phyloP scores from a whole-genome alignment of 2,888 invertebrate genomes.

The Buathra laborator region DNA sequence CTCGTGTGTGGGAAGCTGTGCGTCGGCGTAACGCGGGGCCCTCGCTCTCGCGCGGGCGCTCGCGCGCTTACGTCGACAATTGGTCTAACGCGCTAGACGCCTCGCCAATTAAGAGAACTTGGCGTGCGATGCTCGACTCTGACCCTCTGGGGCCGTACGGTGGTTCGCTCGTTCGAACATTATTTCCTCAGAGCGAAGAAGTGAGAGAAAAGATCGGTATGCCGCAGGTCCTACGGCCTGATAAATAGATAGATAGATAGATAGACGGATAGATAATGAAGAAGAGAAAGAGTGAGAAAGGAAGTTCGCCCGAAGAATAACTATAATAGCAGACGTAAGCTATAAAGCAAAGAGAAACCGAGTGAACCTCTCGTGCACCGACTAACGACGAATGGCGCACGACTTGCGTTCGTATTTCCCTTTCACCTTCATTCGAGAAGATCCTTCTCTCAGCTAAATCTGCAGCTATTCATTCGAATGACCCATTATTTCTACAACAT shows the following conservation, averaged over 20 bases:
- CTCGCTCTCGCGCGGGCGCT: slow-evolving; percentile 53
- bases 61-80: slow-evolving; percentile 75
- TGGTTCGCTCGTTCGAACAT: slow-evolving; percentile 44
- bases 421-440: slow-evolving; percentile 68
- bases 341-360: slow-evolving; percentile 64
- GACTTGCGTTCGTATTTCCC: slow-evolving; percentile 57
- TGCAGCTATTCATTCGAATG: slow-evolving; percentile 61
- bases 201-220: slow-evolving; percentile 18
- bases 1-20: slow-evolving; percentile 77
- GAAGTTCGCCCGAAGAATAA: slow-evolving; percentile 50
- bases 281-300: slow-evolving; percentile 48
- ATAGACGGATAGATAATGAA: slow-evolving; percentile 15
- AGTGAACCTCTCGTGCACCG: slow-evolving; percentile 47
- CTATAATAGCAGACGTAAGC: slow-evolving; percentile 32
- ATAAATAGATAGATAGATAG: slow-evolving; percentile 29
- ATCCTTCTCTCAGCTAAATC: slow-evolving; percentile 60
- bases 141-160: slow-evolving; percentile 54
- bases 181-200: slow-evolving; percentile 19
- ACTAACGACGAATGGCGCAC: slow-evolving; percentile 31
- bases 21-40: slow-evolving; percentile 75
- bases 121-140: slow-evolving; percentile 65
- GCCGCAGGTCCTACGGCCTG: not conserved
- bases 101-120: slow-evolving; percentile 78
- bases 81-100: slow-evolving; percentile 80
- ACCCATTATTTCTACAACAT: slow-evolving; percentile 57